Evolutionary conservation across 2,888 invertebrate genomes (phyloP).

Genomic region (Stegophylla sp.): DNA sequence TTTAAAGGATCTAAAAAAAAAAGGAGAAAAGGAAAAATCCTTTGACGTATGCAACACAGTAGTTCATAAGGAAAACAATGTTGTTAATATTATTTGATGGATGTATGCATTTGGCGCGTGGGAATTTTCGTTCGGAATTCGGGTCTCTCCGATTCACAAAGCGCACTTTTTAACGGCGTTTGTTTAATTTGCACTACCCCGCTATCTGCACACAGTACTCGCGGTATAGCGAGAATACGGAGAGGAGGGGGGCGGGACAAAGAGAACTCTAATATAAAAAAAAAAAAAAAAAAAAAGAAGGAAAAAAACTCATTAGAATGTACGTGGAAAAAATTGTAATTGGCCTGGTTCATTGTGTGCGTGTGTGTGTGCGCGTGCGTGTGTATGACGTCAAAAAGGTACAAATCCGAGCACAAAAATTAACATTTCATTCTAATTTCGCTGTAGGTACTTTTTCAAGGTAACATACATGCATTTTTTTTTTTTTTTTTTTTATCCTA

Average conservation of each 20-base stretch:
- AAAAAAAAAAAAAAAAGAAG: slow-evolving; percentile 1
- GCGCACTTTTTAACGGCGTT: slow-evolving; percentile 2
- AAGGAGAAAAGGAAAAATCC: too few species aligned
- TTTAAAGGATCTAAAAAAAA: too few species aligned
- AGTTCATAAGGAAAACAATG: slow-evolving; percentile 3
- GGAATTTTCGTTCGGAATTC: not conserved
- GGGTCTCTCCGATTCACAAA: slow-evolving; percentile 19
- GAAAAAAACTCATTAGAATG: not conserved
- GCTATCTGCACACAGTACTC: too few species aligned
- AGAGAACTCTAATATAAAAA: slow-evolving; percentile 34
- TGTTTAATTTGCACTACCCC: slow-evolving; percentile 47
- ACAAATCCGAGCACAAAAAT: slow-evolving; percentile 28
- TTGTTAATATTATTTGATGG: slow-evolving; percentile 10
- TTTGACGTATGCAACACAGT: too few species aligned
- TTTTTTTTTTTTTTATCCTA: not conserved
- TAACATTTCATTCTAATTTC: slow-evolving; percentile 36
- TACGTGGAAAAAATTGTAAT: slow-evolving; percentile 51
- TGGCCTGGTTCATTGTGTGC: slow-evolving; percentile 32
- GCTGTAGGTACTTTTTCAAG: slow-evolving; percentile 12
- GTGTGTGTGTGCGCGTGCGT: too few species aligned
- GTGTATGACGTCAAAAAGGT: slow-evolving; percentile 45
- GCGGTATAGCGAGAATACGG: too few species aligned
- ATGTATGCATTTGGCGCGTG: not conserved
- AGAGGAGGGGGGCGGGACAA: slow-evolving; percentile 3
- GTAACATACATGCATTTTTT: too few species aligned